These are phyloP conservation scores for Yponomeuta evonymella DNA, from an alignment of 2,888 invertebrate species.

Conservation along the genomic window DNA sequence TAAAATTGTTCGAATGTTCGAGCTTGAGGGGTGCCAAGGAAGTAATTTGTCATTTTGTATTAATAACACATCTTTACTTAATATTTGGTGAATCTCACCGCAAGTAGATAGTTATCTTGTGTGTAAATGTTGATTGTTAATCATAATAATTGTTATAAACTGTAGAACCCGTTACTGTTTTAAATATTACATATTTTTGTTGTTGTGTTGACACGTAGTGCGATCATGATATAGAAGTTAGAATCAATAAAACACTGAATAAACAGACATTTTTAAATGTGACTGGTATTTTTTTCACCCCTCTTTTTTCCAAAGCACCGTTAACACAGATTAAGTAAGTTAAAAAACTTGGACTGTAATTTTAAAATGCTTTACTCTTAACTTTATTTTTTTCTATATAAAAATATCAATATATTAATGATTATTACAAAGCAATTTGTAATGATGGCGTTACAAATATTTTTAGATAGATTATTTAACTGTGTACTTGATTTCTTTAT, in stretches of 20 bases:
- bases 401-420: background rate
- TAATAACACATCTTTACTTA: background rate
- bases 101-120: slow-evolving; percentile 1
- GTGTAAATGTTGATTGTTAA: slow-evolving; percentile 1
- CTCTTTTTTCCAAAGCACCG: background rate
- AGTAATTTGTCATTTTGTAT: too few relatives aligned
- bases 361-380: background rate
- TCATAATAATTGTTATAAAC: slow-evolving; percentile 1
- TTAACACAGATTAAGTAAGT: too few relatives aligned
- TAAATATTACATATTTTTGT: slow-evolving; percentile 32
- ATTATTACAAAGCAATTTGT: background rate
- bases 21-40: too few relatives aligned
- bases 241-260: slow-evolving; percentile 13
- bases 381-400: background rate
- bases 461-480: too few relatives aligned
- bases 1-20: too few relatives aligned
- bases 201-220: slow-evolving; percentile 37
- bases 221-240: background rate
- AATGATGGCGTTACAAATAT: background rate
- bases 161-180: slow-evolving; percentile 30
- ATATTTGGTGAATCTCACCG: background rate
- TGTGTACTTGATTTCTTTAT: too few relatives aligned
- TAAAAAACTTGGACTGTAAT: background rate
- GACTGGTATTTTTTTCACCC: background rate
- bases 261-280: background rate